Evolutionary conservation across 2,113 vertebrate genomes (phyloP), one percentile per base, ranked within the genome.

Genomic region (Hemicordylus capensis): DNA sequence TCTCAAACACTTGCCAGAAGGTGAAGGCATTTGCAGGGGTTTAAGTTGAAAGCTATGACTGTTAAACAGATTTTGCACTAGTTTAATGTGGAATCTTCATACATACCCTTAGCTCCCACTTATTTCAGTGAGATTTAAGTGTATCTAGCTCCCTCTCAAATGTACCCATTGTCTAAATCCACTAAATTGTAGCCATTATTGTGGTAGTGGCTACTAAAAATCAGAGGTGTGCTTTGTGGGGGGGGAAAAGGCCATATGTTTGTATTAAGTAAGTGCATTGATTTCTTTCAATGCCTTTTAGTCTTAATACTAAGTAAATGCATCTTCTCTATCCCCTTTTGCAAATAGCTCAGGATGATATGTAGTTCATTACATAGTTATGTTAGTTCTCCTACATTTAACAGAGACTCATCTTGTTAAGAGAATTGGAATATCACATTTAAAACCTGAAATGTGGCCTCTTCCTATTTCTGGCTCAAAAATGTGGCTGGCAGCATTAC

Each of bases 371-470:
- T 19, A 24, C 63, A 77, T 42, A 58, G 15, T 42, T 76, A 76
- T 37, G n/a, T 58, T 76, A 69, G 4, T n/a, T 51, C 51, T 77
- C 20, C 34, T 82, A 31, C 22, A 69, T 76, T 81, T 81, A 76
- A 58, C 39, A 73, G 26, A 42, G 22, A 58, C 3, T 24, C 59
- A 59, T 26, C 46, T 80, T 54, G 3, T n/a, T 59, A 26, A 46
- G 61, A 67, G 22, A 76, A 58, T 8, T 28, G 17, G 22, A 37
- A 4, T 66, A 67, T 75, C 0, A 4, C 0, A 19, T 64, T 7
- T 46, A 46, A 46, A 15, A 1, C 3, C 3, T 3, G 1, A 5
- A 1, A 3, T 6, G 37, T 4, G 6, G n/a, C 12, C 42, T 42
- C 64, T 59, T 31, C 24, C 58, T 2, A 42, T 70, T 85, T 2